These are phyloP conservation scores for Oncorhynchus nerka DNA, from an alignment of 2,113 vertebrate genomes.

Conservation along the genomic window DNA sequence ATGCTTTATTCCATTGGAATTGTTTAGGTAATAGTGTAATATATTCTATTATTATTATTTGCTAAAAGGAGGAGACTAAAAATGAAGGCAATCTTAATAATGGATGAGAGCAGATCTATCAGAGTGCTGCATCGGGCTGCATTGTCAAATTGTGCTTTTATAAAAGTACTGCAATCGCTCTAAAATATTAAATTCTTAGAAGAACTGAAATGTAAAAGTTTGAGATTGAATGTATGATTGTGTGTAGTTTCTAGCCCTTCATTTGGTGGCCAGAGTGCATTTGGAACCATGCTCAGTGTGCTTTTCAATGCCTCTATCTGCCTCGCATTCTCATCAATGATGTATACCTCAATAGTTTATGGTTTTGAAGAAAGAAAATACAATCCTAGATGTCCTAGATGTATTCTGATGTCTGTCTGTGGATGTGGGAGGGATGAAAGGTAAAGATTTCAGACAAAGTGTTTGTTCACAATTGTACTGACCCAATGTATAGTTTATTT, in stretches of 20 bases:
- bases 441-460: neutral
- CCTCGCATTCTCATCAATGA: slow-evolving; percentile 63
- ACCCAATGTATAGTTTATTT: neutral
- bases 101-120: slow-evolving; percentile 65
- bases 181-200: slow-evolving; percentile 71
- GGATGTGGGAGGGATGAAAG: neutral
- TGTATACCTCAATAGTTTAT: slow-evolving; percentile 65
- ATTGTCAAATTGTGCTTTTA: slow-evolving; percentile 79
- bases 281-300: slow-evolving; percentile 38
- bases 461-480: neutral
- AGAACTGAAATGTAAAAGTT: slow-evolving; percentile 78
- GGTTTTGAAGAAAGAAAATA: slow-evolving; percentile 46
- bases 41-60: slow-evolving; percentile 76
- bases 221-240: slow-evolving; percentile 66
- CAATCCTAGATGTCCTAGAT: slow-evolving; percentile 18
- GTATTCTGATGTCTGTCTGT: slow-evolving; percentile 4
- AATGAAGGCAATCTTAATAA: slow-evolving; percentile 70
- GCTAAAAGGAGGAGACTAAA: slow-evolving; percentile 73
- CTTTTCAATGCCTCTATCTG: slow-evolving; percentile 52
- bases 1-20: slow-evolving; percentile 58
- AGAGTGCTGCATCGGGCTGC: slow-evolving; percentile 57
- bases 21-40: slow-evolving; percentile 54
- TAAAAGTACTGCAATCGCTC: slow-evolving; percentile 65
- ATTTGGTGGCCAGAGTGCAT: slow-evolving; percentile 49
- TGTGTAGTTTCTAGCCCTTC: slow-evolving; percentile 50